Evolutionary conservation across 2,888 invertebrate genomes (phyloP), one percentile per base, ranked within the genome.

Genomic region (Phortica magna): DNA sequence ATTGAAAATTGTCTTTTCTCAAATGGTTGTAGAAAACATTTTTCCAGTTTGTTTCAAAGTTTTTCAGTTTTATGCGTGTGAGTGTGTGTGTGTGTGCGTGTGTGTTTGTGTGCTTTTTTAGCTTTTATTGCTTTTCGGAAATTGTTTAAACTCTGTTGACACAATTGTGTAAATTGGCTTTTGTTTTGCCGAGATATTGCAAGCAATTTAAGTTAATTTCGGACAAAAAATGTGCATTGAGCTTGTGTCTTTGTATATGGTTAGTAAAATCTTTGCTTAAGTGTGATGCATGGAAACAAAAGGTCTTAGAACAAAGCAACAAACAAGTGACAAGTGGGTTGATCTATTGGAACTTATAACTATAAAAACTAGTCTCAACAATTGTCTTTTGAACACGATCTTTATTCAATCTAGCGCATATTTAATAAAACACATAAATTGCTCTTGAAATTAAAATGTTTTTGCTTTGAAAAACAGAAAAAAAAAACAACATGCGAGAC

Each of bases 101-200:
- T 70, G 53, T 53, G n/a, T n/a, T n/a, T n/a, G n/a, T 48, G 53
- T 53, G 31, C 67, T 67, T 12, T n/a, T 22, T 68, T 43, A 41
- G 48, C 42, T 68, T 68, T 68, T 68, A 68, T 68, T 43, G 68
- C 43, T 48, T 68, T 19, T 48, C 83, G 80, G 43, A 88, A 85
- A 88, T 84, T 89, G 89, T 82, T 85, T 83, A 82, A 89, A 82
- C 77, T 83, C 79, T 81, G 80, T 84, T 88, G 88, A 79, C 76
- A 83, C 89, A 85, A 87, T 85, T 85, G 88, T 74, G 77, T 82
- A 83, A 87, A 85, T 88, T 85, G 85, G 87, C 88, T 87, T 88
- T 84, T 79, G 82, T 68, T 68, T 68, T 48, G 7, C 31, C 31
- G 5, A 31, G 61, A 61, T 17, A 61, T 22, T 61, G 61, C 22